phyloP scores from a whole-genome alignment of 1,140 invertebrate genomes.

The Yoshiicerus persimilis region DNA sequence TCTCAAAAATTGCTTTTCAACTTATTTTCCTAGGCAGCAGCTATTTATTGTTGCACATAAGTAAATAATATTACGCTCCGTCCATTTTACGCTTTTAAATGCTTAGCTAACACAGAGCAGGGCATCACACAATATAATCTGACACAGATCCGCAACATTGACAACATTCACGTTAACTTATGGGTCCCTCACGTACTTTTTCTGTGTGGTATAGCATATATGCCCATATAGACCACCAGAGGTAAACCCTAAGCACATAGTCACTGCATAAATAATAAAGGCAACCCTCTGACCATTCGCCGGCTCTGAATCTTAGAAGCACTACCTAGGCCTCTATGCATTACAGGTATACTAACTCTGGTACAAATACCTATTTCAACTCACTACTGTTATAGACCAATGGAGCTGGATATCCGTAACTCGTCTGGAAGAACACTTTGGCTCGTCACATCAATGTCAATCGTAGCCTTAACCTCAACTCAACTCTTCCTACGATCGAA shows the following conservation, averaged over 20 bases:
- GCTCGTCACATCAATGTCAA: slow-evolving; percentile 1
- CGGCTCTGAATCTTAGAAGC: not conserved
- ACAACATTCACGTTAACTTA: slow-evolving; percentile 13
- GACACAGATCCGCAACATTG: slow-evolving; percentile 11
- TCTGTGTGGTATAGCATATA: not conserved
- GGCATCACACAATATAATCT: not conserved
- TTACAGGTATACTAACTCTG: not conserved
- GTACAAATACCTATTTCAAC: not conserved
- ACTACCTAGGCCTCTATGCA: not conserved
- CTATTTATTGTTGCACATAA: not conserved
- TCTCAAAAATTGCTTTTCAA: not conserved
- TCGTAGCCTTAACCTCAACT: not conserved
- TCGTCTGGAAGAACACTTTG: not conserved
- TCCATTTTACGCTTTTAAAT: not conserved
- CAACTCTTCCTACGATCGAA: not conserved
- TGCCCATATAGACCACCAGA: too few relatives aligned
- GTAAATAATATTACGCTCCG: not conserved
- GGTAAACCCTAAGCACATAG: not conserved
- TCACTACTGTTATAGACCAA: not conserved
- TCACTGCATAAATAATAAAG: not conserved
- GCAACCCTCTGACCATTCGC: not conserved
- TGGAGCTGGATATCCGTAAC: not conserved
- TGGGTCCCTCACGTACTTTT: not conserved
- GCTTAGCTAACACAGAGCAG: not conserved
- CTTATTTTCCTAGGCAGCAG: not conserved